phyloP scores from a whole-genome alignment of 92 coral and sea anemone species.

The Muricea muricata region DNA sequence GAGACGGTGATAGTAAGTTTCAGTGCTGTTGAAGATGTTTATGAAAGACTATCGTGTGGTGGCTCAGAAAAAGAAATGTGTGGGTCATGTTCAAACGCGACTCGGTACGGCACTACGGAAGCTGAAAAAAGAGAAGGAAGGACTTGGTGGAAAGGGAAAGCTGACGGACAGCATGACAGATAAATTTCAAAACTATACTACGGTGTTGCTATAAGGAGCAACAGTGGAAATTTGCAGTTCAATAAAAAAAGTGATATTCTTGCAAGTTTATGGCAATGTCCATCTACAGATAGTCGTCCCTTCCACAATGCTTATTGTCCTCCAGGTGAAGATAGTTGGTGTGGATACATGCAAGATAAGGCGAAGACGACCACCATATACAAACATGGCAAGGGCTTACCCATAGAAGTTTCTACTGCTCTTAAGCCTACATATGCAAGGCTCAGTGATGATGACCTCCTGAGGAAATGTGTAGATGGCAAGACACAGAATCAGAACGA shows the following conservation, averaged over 20 bases:
- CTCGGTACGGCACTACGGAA: too few relatives aligned
- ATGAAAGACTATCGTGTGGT: too few relatives aligned
- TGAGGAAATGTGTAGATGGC: constrained; percentile 54
- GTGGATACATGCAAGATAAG: constrained; percentile 12
- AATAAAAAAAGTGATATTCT: not conserved
- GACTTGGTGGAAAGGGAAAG: too few relatives aligned
- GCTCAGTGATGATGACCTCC: constrained; percentile 38
- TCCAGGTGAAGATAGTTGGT: not conserved
- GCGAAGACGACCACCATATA: constrained; percentile 7
- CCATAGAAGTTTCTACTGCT: constrained; percentile 3
- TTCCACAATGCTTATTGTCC: not conserved
- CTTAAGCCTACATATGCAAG: constrained; percentile 46
- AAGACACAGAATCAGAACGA: constrained; percentile 53
- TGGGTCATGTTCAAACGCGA: too few relatives aligned
- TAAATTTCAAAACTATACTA: too few relatives aligned
- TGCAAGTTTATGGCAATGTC: not conserved
- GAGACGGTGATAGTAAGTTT: too few relatives aligned
- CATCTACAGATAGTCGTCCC: not conserved
- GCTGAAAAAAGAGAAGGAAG: too few relatives aligned
- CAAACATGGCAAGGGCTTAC: constrained; percentile 41
- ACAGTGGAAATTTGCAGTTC: not conserved
- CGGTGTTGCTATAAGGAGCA: not conserved
- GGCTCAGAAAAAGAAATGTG: too few relatives aligned
- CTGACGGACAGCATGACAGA: too few relatives aligned
- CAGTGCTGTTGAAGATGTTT: too few relatives aligned